phyloP scores from a whole-genome alignment of 2,888 invertebrate genomes.

The Aphrophora alni region DNA sequence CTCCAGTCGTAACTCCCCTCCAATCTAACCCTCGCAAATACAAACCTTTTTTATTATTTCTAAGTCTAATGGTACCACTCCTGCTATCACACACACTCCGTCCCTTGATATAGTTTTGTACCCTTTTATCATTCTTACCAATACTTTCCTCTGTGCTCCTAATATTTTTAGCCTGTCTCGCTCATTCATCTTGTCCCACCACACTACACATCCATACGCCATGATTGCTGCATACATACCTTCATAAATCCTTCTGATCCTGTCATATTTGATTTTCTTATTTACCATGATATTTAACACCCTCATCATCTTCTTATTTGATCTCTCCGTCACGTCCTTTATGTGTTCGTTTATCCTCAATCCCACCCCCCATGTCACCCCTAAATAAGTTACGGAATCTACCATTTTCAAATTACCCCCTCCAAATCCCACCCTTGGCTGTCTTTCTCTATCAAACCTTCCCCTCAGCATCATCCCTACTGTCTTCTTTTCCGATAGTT shows the following conservation, averaged over 20 bases:
- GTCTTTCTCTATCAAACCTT: too few species aligned
- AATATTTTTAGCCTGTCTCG: neutral
- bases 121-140: neutral
- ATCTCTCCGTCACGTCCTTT: neutral
- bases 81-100: neutral
- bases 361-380: too few species aligned
- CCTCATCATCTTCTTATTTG: neutral
- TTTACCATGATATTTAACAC: neutral
- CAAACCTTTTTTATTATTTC: neutral
- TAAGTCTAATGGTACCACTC: neutral
- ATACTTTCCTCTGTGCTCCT: neutral
- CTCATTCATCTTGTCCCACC: neutral
- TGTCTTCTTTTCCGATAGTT: too few species aligned
- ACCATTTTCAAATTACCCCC: too few species aligned
- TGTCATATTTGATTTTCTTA: neutral
- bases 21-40: neutral
- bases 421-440: too few species aligned
- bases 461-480: too few species aligned
- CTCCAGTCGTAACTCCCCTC: neutral
- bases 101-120: neutral
- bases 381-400: too few species aligned
- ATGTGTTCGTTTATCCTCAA: too few species aligned
- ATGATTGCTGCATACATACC: neutral
- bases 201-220: neutral
- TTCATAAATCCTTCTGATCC: neutral